phyloP scores from a whole-genome alignment of 2,113 vertebrate genomes.

The Nipponia nippon region DNA sequence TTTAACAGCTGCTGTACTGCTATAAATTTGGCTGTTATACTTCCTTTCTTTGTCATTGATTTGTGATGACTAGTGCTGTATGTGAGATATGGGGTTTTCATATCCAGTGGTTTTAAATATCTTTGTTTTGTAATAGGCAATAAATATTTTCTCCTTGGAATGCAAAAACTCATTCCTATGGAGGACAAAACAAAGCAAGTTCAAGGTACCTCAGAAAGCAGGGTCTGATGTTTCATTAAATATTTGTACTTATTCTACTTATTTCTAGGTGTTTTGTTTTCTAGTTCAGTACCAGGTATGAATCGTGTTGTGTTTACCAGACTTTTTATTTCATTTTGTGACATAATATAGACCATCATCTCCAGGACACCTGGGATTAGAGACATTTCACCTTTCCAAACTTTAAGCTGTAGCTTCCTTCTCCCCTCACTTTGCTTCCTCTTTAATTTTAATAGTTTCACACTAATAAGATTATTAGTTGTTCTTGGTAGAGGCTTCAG shows the following conservation, averaged over 20 bases:
- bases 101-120: not conserved
- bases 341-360: not conserved
- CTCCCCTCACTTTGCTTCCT: not conserved
- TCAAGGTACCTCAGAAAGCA: not conserved
- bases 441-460: not conserved
- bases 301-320: conserved; percentile 32
- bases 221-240: not conserved
- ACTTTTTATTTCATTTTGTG: not conserved
- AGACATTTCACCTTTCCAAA: not conserved
- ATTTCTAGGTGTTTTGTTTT: not conserved
- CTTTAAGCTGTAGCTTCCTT: not conserved
- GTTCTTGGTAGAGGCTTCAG: not conserved
- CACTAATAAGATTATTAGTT: not conserved
- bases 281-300: conserved; percentile 7
- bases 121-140: not conserved
- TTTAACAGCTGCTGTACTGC: not conserved
- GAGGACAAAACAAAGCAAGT: conserved; percentile 27
- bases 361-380: not conserved
- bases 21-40: not conserved
- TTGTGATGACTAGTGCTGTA: not conserved
- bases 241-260: not conserved
- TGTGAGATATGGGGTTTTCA: not conserved
- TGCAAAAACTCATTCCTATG: not conserved
- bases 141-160: not conserved
- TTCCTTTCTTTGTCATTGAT: not conserved